Evolutionary conservation across 2,797 vertebrate genomes (phyloP), one percentile per base, ranked within the genome.

Genomic region (Gymnodraco acuticeps): DNA sequence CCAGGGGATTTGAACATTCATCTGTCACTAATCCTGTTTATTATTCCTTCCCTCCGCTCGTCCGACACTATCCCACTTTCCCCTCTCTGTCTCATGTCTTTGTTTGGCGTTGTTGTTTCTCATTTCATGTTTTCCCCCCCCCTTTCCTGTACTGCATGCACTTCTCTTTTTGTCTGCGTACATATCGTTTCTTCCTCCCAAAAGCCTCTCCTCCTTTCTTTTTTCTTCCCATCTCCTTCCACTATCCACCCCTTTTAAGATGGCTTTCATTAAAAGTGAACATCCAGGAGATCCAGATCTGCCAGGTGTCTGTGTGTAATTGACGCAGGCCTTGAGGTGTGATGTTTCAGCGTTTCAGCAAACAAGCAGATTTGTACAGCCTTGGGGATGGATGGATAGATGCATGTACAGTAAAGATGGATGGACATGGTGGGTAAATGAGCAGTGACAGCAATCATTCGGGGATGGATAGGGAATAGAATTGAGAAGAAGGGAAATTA

Each of bases 11-110:
- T 2, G 10, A 70, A 71, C 80, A 62, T 85, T 88, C 81, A 82
- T 81, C 78, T 87, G 73, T 83, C 82, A 81, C 82, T 85, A 73
- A 85, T 79, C 85, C 70, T 64, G 67, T 48, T 23, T 65, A 50
- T 55, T 73, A 82, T 70, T 77, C 73, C 62, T 74, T 73, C 71
- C 50, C 72, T 81, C 43, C 48, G 63, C 70, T 73, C 66, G 74
- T 73, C 75, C 69, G 4, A 27, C 55, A 9, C 42, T 31, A 17
- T 64, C 74, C 61, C 64, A 19, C 61, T 38, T 27, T 61, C 42
- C 19, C 50, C 67, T 33, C 75, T 45, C 46, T 58, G 59, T 48
- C 8, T 70, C 69, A 1, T 19, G 31, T 77, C 64, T 77, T 72
- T 78, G 76, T 83, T 64, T 76, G 47, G 38, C 38, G 4, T 15